These are phyloP conservation scores for Chloropsis hardwickii DNA, from an alignment of 2,113 vertebrate genomes.

Conservation along the genomic window DNA sequence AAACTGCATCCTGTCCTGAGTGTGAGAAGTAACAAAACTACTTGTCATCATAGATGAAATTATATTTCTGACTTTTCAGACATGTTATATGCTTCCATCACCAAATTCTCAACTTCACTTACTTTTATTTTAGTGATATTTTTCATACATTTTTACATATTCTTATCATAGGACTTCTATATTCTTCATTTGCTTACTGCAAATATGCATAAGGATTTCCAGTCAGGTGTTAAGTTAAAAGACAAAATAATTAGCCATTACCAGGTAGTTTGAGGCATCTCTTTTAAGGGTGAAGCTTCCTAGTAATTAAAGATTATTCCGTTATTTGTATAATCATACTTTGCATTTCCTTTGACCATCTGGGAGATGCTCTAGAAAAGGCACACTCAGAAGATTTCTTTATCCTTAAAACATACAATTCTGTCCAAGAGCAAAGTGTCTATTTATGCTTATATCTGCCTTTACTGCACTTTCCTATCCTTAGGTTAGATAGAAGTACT, in stretches of 20 bases:
- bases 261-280: background rate
- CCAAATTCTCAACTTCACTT: background rate
- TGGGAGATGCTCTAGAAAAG: background rate
- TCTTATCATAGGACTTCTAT: background rate
- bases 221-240: background rate
- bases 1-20: background rate
- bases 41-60: background rate
- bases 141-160: background rate
- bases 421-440: background rate
- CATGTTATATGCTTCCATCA: background rate
- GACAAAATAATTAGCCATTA: background rate
- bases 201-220: background rate
- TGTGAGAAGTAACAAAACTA: background rate
- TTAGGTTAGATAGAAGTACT: background rate
- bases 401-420: background rate
- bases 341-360: background rate
- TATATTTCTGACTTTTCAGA: background rate
- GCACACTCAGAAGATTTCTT: background rate
- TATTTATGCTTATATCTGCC: background rate
- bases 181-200: background rate
- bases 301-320: background rate
- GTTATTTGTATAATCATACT: background rate
- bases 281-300: background rate
- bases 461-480: background rate
- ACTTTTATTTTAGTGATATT: background rate